Conservation (phyloP, 2,113 vertebrate species). For the Macrotis lagotis region DNA sequence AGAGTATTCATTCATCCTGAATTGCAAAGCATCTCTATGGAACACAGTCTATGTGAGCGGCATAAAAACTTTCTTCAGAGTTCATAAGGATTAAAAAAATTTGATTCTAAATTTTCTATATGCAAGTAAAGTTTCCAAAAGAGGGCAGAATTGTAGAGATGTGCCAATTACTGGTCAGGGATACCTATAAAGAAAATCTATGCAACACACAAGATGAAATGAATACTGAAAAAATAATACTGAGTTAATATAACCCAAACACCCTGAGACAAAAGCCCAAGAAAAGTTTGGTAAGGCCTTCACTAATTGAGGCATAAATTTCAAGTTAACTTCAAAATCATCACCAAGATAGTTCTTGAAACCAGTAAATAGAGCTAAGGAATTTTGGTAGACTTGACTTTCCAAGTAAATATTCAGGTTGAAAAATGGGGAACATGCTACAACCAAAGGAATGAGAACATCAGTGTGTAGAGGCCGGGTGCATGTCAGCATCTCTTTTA, state of each 20-base stretch:
- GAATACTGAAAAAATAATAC: slow-evolving; percentile 62
- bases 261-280: slow-evolving; percentile 74
- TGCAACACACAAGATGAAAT: slow-evolving; percentile 55
- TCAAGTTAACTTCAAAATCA: slow-evolving; percentile 50
- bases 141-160: slow-evolving; percentile 67
- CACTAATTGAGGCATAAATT: slow-evolving; percentile 67
- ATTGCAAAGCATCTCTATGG: slow-evolving; percentile 27
- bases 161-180: slow-evolving; percentile 58
- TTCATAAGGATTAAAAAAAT: slow-evolving; percentile 70
- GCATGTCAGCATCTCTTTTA: not conserved
- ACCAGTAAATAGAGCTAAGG: slow-evolving; percentile 7
- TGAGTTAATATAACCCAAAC: slow-evolving; percentile 66
- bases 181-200: slow-evolving; percentile 62
- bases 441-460: not conserved
- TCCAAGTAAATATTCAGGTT: slow-evolving; percentile 47
- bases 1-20: slow-evolving; percentile 57
- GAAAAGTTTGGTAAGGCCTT: slow-evolving; percentile 65
- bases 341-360: slow-evolving; percentile 60
- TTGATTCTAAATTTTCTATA: slow-evolving; percentile 65
- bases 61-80: slow-evolving; percentile 60
- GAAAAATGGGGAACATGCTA: slow-evolving; percentile 12
- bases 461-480: not conserved
- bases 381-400: slow-evolving; percentile 42
- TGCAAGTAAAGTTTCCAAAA: slow-evolving; percentile 69
- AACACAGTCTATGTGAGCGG: slow-evolving; percentile 51